phyloP scores from a whole-genome alignment of 2,113 vertebrate genomes.

The Tursiops truncatus region DNA sequence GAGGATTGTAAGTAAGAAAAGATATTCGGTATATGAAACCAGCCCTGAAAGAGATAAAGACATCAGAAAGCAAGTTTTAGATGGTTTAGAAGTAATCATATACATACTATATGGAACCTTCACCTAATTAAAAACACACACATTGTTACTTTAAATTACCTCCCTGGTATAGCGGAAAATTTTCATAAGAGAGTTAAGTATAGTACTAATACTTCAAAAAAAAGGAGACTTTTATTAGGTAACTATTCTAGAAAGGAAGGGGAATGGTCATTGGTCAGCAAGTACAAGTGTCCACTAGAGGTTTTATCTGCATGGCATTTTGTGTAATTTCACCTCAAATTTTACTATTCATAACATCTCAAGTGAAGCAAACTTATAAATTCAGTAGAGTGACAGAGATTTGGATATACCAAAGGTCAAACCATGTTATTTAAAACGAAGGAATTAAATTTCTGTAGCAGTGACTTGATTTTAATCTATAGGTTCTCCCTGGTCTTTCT shows the following conservation, averaged over 20 bases:
- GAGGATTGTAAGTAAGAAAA: slow-evolving; percentile 97
- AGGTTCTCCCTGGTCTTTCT: neutral
- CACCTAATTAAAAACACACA: neutral
- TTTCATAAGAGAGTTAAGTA: neutral
- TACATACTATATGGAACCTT: neutral
- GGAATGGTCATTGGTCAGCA: neutral
- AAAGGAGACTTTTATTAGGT: neutral
- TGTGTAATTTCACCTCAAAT: neutral
- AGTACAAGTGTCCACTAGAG: neutral
- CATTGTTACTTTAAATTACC: neutral
- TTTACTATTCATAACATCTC: neutral
- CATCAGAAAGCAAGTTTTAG: slow-evolving; percentile 43
- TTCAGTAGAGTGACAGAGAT: neutral
- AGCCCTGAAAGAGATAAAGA: slow-evolving; percentile 88
- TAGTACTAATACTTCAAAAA: neutral
- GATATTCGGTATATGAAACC: slow-evolving; percentile 97
- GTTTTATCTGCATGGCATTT: neutral
- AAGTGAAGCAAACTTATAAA: slow-evolving; percentile 18
- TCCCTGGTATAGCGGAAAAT: neutral
- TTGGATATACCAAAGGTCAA: neutral
- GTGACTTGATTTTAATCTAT: neutral
- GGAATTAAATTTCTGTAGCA: neutral
- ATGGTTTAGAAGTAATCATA: slow-evolving; percentile 19
- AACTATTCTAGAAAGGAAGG: neutral
- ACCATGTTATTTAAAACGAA: slow-evolving; percentile 14